A percentile compares a stretch with the other conserved stretches of the same genome.
Conservation (phyloP, 2,888 invertebrate species). For the Antheraea assamensis region DNA sequence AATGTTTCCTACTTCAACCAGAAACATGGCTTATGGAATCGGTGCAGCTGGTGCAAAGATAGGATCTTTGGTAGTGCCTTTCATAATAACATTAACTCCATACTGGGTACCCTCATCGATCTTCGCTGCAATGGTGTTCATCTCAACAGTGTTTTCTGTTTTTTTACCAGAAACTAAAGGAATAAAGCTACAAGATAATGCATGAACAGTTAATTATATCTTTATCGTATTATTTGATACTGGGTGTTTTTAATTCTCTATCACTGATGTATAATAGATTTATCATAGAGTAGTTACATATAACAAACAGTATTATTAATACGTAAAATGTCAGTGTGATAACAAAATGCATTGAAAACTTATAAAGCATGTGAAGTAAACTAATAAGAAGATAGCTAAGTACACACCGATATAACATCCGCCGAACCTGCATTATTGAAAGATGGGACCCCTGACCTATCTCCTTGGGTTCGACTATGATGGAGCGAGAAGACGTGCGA, state of each 20-base stretch:
- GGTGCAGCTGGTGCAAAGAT: conserved; percentile 49
- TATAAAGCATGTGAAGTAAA: no score
- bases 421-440: no score
- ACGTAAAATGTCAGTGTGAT: no score
- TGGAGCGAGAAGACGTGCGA: no score
- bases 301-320: no score
- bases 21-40: conserved; percentile 56
- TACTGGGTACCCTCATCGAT: conserved; percentile 55
- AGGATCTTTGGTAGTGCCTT: conserved; percentile 57
- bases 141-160: conserved; percentile 43
- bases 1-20: conserved; percentile 55
- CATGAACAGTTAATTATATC: background rate
- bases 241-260: background rate
- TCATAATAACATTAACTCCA: conserved; percentile 48
- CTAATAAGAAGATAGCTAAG: no score
- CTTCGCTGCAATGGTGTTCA: conserved; percentile 47
- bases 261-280: no score
- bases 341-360: no score
- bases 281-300: no score
- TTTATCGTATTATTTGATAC: background rate
- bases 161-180: conserved; percentile 58
- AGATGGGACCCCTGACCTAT: no score
- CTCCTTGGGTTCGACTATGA: no score
- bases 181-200: conserved; percentile 32
- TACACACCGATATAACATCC: no score